Percentiles rank a stretch among this genome's conserved stretches.
Evolutionary conservation across 2,797 vertebrate genomes (phyloP).

Genomic region (Gymnothorax javanicus): DNA sequence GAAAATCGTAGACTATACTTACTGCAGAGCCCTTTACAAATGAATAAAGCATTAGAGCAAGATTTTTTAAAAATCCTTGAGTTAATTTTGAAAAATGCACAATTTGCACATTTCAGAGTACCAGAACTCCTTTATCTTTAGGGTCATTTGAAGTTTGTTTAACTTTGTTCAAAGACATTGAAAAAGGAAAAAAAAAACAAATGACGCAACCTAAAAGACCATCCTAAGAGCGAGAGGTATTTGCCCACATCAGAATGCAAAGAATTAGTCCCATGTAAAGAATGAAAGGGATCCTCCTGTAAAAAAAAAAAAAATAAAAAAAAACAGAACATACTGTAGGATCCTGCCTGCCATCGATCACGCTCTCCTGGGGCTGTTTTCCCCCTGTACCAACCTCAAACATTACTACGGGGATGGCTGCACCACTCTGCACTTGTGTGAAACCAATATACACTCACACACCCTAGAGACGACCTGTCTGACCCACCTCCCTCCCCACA

Average conservation of each 20-base stretch:
- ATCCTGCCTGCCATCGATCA: neutral
- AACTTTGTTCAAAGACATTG: neutral
- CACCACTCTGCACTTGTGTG: conserved; percentile 62
- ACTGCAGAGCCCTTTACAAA: conserved; percentile 18
- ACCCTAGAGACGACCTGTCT: conserved; percentile 34
- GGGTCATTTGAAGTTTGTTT: neutral
- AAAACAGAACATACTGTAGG: neutral
- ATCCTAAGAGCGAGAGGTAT: conserved; percentile 24
- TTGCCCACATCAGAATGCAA: conserved; percentile 6
- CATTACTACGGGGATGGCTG: conserved; percentile 41
- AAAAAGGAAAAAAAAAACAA: conserved; percentile 5
- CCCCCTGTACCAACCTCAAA: neutral
- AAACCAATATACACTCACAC: conserved; percentile 59
- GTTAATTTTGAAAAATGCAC: conserved; percentile 12
- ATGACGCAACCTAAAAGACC: neutral
- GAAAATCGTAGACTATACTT: conserved; percentile 3
- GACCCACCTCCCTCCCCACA: neutral
- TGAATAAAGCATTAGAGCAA: conserved; percentile 23
- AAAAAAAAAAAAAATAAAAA: neutral
- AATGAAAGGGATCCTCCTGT: neutral
- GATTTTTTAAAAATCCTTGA: conserved; percentile 18
- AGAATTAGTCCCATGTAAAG: conserved; percentile 26
- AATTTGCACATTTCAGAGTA: conserved; percentile 35
- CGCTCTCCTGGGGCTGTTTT: conserved; percentile 20
- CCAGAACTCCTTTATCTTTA: conserved; percentile 21